These are phyloP conservation scores for Bombus terrestris DNA, from an alignment of 1,140 invertebrate species.

Conservation along the genomic window DNA sequence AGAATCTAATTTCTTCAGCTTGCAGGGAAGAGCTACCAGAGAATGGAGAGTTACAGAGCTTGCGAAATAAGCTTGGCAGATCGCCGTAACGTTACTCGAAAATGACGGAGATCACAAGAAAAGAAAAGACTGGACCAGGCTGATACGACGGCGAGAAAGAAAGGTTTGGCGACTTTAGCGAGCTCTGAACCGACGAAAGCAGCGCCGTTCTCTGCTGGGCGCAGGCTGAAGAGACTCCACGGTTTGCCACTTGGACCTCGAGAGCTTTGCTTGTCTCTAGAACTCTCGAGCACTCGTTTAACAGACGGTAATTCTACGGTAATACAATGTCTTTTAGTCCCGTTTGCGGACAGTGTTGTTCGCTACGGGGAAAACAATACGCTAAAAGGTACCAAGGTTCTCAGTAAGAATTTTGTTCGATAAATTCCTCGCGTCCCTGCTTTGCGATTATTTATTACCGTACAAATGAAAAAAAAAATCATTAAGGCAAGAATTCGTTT, in stretches of 20 bases:
- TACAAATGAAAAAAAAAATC: neutral
- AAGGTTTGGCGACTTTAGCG: constrained; percentile 44
- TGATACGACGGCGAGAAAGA: constrained; percentile 40
- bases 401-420: neutral
- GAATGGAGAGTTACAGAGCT: neutral
- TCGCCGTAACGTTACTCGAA: neutral
- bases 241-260: constrained; percentile 70
- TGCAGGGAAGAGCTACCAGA: neutral
- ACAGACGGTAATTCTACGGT: constrained; percentile 61
- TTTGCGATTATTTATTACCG: neutral
- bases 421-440: no score
- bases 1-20: neutral
- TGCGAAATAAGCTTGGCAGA: constrained; percentile 10
- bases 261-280: constrained; percentile 67
- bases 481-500: neutral
- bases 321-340: constrained; percentile 40
- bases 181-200: constrained; percentile 60
- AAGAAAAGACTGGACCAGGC: constrained; percentile 36
- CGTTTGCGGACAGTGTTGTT: neutral
- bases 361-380: neutral
- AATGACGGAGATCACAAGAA: constrained; percentile 27
- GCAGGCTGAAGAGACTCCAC: constrained; percentile 66
- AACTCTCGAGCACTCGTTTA: constrained; percentile 62
- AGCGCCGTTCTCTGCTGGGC: constrained; percentile 45
- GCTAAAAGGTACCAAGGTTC: neutral